Percentiles rank a stretch among this genome's conserved stretches.
Conservation (phyloP, 2,888 invertebrate species). For the Ectropis crepuscularia region DNA sequence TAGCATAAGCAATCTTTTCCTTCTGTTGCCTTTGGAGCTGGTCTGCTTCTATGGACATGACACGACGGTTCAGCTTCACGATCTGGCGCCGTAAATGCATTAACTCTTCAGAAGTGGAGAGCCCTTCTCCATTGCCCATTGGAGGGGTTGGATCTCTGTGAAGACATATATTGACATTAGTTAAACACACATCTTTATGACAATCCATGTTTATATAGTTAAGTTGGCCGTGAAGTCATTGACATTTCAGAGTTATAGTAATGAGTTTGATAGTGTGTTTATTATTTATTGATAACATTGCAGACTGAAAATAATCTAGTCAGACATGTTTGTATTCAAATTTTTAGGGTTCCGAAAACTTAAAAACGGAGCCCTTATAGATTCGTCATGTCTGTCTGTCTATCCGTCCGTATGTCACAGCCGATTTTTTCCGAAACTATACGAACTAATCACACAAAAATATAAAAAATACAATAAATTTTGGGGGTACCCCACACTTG, state of each 20-base stretch:
- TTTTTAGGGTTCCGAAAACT: no score
- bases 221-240: slow-evolving; percentile 9
- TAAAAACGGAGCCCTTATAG: no score
- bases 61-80: slow-evolving; percentile 93
- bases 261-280: background rate
- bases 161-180: slow-evolving; percentile 29
- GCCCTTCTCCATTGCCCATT: slow-evolving; percentile 86
- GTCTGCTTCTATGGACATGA: slow-evolving; percentile 94
- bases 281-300: slow-evolving; percentile 1
- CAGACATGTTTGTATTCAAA: no score
- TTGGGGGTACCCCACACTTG: no score
- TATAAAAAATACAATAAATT: no score
- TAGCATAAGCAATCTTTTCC: slow-evolving; percentile 93
- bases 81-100: slow-evolving; percentile 93
- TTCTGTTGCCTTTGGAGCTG: slow-evolving; percentile 93
- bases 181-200: background rate
- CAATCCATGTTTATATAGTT: slow-evolving; percentile 8
- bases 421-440: no score
- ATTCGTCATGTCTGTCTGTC: no score
- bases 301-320: background rate
- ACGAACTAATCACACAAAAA: no score
- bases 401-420: no score
- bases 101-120: slow-evolving; percentile 91
- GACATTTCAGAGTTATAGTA: background rate
- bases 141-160: slow-evolving; percentile 89